phyloP scores from a whole-genome alignment of 2,113 vertebrate species.

The Telmatochromis sp. region DNA sequence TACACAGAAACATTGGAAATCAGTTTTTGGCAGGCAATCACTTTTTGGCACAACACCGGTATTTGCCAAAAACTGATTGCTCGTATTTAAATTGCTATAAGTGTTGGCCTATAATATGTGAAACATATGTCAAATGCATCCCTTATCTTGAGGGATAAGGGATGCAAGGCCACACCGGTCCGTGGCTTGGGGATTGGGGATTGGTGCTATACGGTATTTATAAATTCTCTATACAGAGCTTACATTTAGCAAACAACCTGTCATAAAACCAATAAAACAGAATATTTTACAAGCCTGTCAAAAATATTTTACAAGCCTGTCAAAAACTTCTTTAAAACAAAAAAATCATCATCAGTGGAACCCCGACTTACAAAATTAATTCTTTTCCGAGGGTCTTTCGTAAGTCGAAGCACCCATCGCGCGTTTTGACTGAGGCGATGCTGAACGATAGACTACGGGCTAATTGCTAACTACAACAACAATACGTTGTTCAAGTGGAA shows the following conservation, averaged over 20 bases:
- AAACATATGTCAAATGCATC: too few relatives aligned
- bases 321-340: neutral
- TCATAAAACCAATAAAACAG: neutral
- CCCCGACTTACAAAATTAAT: too few relatives aligned
- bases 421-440: accelerated
- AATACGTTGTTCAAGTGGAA: accelerated
- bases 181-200: neutral
- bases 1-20: too few relatives aligned
- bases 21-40: too few relatives aligned
- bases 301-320: neutral
- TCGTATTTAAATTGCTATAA: too few relatives aligned
- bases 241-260: neutral
- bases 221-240: neutral
- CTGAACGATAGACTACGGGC: neutral
- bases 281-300: neutral
- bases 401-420: neutral
- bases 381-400: neutral
- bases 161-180: too few relatives aligned
- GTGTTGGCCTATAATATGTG: too few relatives aligned
- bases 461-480: neutral
- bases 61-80: too few relatives aligned
- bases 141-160: too few relatives aligned
- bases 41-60: too few relatives aligned
- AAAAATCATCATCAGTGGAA: neutral
- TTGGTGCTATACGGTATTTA: neutral